Evolutionary conservation across 1,140 invertebrate genomes (phyloP).

Genomic region (Diorhabda sublineata): DNA sequence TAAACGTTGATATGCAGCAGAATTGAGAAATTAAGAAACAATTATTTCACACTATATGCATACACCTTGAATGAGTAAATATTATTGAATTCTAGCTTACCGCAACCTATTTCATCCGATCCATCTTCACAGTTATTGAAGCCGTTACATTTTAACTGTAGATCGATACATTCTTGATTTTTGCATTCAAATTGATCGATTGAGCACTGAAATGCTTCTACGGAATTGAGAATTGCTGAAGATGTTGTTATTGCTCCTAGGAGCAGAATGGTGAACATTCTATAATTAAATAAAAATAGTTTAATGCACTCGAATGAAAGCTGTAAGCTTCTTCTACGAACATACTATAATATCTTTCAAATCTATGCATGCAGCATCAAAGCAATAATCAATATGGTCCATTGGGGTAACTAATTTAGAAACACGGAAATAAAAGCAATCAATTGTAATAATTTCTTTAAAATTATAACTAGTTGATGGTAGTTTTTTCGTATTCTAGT

Average conservation of each 20-base stretch:
- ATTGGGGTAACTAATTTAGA: too few species aligned
- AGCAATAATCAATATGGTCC: too few species aligned
- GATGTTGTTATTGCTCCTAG: slow-evolving; percentile 18
- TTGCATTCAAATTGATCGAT: slow-evolving; percentile 30
- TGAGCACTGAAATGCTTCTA: slow-evolving; percentile 23
- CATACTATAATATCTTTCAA: too few species aligned
- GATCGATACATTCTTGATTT: slow-evolving; percentile 35
- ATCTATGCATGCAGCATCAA: too few species aligned
- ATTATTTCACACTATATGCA: background rate
- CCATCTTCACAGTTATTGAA: slow-evolving; percentile 61
- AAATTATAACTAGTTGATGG: too few species aligned
- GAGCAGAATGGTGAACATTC: slow-evolving; percentile 19
- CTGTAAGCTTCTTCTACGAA: too few species aligned
- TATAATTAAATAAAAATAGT: background rate
- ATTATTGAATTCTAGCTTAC: slow-evolving; percentile 31
- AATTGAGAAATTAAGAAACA: background rate
- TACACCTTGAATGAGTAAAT: background rate
- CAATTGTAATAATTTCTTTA: too few species aligned
- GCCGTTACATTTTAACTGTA: slow-evolving; percentile 64
- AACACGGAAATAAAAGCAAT: too few species aligned
- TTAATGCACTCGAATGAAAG: too few species aligned
- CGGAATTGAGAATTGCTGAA: slow-evolving; percentile 18
- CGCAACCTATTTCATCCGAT: slow-evolving; percentile 65
- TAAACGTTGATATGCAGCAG: background rate
- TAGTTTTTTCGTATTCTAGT: too few species aligned